Conservation (phyloP, 1,140 invertebrate genomes). For the Mesaphorura yosii region DNA sequence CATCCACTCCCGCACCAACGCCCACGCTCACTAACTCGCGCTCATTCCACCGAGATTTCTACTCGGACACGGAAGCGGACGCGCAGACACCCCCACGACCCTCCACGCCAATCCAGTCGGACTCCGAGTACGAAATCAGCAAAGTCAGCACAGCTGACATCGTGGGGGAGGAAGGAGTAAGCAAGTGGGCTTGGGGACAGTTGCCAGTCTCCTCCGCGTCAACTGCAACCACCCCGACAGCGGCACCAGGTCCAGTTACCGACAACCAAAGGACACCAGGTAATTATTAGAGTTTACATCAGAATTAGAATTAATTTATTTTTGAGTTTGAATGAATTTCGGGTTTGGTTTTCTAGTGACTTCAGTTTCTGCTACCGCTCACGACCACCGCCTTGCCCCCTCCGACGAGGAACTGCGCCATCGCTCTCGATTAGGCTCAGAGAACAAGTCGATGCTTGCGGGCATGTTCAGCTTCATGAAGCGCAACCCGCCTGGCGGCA, state of each 20-base stretch:
- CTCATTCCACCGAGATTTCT: constrained; percentile 32
- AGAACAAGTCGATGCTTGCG: constrained; percentile 56
- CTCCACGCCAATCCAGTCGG: constrained; percentile 74
- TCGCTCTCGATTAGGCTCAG: constrained; percentile 21
- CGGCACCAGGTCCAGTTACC: too few relatives aligned
- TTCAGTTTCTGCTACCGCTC: neutral
- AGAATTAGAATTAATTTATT: too few relatives aligned
- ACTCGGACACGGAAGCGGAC: constrained; percentile 30
- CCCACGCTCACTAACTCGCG: constrained; percentile 8
- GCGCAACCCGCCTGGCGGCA: constrained; percentile 52
- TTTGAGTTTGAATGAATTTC: too few relatives aligned
- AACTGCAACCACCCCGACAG: too few relatives aligned
- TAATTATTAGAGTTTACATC: too few relatives aligned
- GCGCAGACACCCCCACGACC: constrained; percentile 48
- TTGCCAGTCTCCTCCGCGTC: constrained; percentile 53
- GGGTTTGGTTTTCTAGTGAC: too few relatives aligned
- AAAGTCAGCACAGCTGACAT: constrained; percentile 17
- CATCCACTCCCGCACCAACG: too few relatives aligned
- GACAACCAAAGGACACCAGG: too few relatives aligned
- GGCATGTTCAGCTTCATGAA: constrained; percentile 89
- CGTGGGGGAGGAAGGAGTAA: constrained; percentile 29
- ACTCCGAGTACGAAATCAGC: constrained; percentile 78
- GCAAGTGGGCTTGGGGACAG: constrained; percentile 89
- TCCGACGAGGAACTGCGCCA: constrained; percentile 29
- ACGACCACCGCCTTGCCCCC: too few relatives aligned